These are phyloP conservation scores for Callaeas wilsoni DNA, from an alignment of 2,113 vertebrate species.

Conservation along the genomic window DNA sequence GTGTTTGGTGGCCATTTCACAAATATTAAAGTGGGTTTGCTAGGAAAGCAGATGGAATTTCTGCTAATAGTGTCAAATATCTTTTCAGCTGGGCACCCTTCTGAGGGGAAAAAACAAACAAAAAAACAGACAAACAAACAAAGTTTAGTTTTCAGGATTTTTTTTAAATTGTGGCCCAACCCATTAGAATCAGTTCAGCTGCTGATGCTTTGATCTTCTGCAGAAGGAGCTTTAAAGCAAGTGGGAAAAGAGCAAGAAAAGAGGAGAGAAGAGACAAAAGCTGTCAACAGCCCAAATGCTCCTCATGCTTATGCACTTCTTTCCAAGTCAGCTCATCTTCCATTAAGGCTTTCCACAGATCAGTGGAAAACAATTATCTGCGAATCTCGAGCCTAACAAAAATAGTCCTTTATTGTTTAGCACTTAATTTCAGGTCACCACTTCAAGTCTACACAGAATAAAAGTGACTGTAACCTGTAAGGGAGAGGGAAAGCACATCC, in stretches of 20 bases:
- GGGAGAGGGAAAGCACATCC: neutral
- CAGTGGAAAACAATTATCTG: neutral
- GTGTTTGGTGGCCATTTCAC: conserved; percentile 12
- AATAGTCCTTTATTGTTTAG: neutral
- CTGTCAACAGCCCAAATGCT: conserved; percentile 79
- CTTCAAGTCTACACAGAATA: neutral
- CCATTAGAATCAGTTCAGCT: conserved; percentile 73
- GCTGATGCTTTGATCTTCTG: conserved; percentile 76
- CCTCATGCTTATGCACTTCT: conserved; percentile 75
- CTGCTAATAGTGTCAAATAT: conserved; percentile 64
- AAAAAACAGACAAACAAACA: no score
- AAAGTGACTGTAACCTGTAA: neutral
- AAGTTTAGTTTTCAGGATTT: conserved; percentile 24
- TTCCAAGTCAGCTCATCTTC: conserved; percentile 77
- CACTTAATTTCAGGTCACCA: neutral
- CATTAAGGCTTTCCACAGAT: conserved; percentile 4
- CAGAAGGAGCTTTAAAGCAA: conserved; percentile 44
- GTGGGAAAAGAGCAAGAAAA: neutral
- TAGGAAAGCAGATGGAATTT: conserved; percentile 44
- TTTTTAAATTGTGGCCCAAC: conserved; percentile 57
- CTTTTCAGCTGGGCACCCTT: conserved; percentile 48
- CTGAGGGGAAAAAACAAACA: neutral
- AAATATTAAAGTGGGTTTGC: conserved; percentile 40
- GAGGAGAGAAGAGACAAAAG: conserved; percentile 50
- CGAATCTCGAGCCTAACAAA: neutral